phyloP scores from a whole-genome alignment of 2,113 vertebrate genomes.

The Pseudopipra pipra region DNA sequence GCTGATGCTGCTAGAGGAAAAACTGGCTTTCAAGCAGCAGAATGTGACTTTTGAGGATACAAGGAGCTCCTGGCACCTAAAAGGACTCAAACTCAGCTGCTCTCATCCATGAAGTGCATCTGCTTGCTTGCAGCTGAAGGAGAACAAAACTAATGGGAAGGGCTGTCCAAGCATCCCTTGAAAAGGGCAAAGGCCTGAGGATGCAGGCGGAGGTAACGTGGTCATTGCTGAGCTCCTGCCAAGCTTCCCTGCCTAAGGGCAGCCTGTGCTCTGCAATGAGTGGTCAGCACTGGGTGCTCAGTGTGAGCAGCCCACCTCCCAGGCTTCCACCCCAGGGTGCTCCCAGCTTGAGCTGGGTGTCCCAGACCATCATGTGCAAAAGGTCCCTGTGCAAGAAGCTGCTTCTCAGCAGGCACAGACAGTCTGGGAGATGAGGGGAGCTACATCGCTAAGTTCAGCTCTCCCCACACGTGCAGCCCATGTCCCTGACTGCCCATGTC shows the following conservation, averaged over 20 bases:
- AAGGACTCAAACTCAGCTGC: not conserved
- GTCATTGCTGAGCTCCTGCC: not conserved
- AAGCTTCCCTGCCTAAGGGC: not conserved
- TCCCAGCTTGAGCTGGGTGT: not conserved
- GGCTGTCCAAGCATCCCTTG: not conserved
- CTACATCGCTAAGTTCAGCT: not conserved
- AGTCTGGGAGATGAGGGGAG: not conserved
- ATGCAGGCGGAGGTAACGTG: not conserved
- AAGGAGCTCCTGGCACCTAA: not conserved
- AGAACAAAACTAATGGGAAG: not conserved
- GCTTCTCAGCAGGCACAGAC: not conserved
- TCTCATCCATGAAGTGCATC: not conserved
- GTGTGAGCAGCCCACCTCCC: not conserved
- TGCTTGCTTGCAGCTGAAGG: not conserved
- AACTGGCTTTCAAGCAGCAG: not conserved
- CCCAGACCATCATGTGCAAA: not conserved
- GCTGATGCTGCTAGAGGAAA: not conserved
- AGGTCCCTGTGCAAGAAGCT: not conserved
- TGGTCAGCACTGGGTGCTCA: not conserved
- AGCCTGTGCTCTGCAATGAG: rapidly evolving
- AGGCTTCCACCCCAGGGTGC: not conserved
- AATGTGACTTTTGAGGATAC: not conserved
- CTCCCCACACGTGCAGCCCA: not conserved
- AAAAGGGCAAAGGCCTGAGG: not conserved
- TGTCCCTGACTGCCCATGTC: slow-evolving; percentile 60